Evolutionary conservation across 2,797 vertebrate genomes (phyloP).

Genomic region (Gymnothorax reevesii): DNA sequence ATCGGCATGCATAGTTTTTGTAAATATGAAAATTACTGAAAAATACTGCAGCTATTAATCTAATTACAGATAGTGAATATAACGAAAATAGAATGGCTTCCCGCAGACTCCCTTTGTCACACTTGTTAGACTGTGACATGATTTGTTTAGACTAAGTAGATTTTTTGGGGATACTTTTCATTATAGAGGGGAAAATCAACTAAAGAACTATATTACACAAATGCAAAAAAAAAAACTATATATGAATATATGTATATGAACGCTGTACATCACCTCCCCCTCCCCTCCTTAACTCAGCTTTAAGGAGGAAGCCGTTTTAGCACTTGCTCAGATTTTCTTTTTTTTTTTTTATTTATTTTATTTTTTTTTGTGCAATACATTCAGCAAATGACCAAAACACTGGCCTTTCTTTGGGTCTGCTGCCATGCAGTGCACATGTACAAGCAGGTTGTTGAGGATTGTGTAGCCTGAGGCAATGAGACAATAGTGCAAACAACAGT

Average conservation of each 20-base stretch:
- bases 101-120: slow-evolving; percentile 96
- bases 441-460: slow-evolving; percentile 72
- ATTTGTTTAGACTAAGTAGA: slow-evolving; percentile 42
- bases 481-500: slow-evolving; percentile 75
- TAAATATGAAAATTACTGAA: slow-evolving; percentile 89
- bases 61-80: slow-evolving; percentile 75
- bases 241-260: slow-evolving; percentile 75
- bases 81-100: slow-evolving; percentile 95
- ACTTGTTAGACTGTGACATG: slow-evolving; percentile 82
- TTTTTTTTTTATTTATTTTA: slow-evolving; percentile 77
- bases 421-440: slow-evolving; percentile 62
- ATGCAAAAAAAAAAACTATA: slow-evolving; percentile 79
- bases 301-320: slow-evolving; percentile 53
- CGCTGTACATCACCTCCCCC: slow-evolving; percentile 66
- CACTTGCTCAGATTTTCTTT: slow-evolving; percentile 9
- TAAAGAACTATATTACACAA: slow-evolving; percentile 68
- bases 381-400: slow-evolving; percentile 64
- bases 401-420: slow-evolving; percentile 64
- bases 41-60: slow-evolving; percentile 82
- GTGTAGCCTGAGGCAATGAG: slow-evolving; percentile 71
- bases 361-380: slow-evolving; percentile 71
- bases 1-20: slow-evolving; percentile 96
- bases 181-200: slow-evolving; percentile 75
- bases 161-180: slow-evolving; percentile 87
- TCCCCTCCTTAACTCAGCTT: slow-evolving; percentile 4